phyloP scores from a whole-genome alignment of 2,797 vertebrate genomes.

The Remorina albescens region DNA sequence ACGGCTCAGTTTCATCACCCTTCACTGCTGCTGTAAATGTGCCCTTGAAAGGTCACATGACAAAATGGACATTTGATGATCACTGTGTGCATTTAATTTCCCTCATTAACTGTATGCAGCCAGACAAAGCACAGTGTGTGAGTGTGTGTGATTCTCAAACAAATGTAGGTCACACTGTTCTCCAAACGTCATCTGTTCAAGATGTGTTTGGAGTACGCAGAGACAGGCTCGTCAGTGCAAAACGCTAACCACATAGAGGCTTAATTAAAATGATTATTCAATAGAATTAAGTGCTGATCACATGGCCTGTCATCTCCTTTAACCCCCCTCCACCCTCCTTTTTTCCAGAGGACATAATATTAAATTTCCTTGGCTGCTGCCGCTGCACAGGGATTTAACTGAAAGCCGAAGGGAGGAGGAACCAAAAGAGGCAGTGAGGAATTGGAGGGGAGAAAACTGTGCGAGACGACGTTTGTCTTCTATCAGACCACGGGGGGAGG shows the following conservation, averaged over 20 bases:
- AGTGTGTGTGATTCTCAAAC: slow-evolving; percentile 32
- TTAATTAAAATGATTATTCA: slow-evolving; percentile 81
- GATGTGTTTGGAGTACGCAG: slow-evolving; percentile 50
- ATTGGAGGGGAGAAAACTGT: slow-evolving; percentile 46
- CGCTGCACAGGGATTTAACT: slow-evolving; percentile 37
- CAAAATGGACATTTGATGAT: slow-evolving; percentile 49
- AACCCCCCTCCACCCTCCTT: slow-evolving; percentile 10
- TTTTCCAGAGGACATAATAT: slow-evolving; percentile 35
- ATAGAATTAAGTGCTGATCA: slow-evolving; percentile 69
- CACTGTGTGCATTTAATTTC: slow-evolving; percentile 26
- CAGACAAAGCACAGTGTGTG: background rate
- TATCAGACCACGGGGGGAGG: slow-evolving; percentile 11
- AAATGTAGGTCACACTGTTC: slow-evolving; percentile 69
- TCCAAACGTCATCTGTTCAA: slow-evolving; percentile 61
- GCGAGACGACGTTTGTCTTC: slow-evolving; percentile 42
- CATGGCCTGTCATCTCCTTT: slow-evolving; percentile 53
- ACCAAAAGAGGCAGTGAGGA: slow-evolving; percentile 55
- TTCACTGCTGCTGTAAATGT: background rate
- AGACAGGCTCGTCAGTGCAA: slow-evolving; percentile 41
- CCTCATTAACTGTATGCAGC: slow-evolving; percentile 37
- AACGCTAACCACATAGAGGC: slow-evolving; percentile 53
- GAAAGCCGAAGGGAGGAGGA: slow-evolving; percentile 30
- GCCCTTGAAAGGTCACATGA: slow-evolving; percentile 59
- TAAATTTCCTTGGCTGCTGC: slow-evolving; percentile 38
- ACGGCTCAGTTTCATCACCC: slow-evolving; percentile 8